Percentiles rank a stretch among this genome's conserved stretches.
These are phyloP conservation scores for Plecotus auritus DNA, from an alignment of 2,113 vertebrate species.

Conservation along the genomic window DNA sequence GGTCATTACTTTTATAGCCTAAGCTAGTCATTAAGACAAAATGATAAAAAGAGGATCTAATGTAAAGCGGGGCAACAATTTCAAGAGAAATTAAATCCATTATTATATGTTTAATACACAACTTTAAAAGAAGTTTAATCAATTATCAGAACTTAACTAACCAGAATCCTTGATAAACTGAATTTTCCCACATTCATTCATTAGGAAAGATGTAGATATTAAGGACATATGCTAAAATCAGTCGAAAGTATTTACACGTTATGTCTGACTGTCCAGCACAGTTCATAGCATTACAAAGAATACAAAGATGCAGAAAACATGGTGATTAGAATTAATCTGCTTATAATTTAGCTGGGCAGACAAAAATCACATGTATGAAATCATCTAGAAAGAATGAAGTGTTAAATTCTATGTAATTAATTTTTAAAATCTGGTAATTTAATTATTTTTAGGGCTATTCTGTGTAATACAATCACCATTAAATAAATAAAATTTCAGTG, in stretches of 20 bases:
- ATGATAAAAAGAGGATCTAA: conserved; percentile 20
- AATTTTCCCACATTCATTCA: background rate
- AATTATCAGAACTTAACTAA: background rate
- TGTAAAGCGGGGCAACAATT: conserved; percentile 27
- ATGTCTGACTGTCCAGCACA: background rate
- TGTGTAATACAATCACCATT: background rate
- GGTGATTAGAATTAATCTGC: background rate
- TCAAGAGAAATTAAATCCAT: conserved; percentile 32
- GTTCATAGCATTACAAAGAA: background rate
- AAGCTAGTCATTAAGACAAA: conserved; percentile 45
- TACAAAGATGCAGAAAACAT: background rate
- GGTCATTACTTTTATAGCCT: conserved; percentile 13
- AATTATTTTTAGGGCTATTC: conserved; percentile 20
- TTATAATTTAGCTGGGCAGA: background rate
- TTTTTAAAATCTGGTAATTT: background rate
- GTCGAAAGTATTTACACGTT: background rate
- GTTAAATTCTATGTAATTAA: background rate
- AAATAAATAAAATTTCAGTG: background rate
- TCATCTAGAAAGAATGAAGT: background rate
- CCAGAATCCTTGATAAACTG: background rate
- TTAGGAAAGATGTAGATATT: background rate
- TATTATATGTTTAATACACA: background rate
- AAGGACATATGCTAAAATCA: conserved; percentile 18
- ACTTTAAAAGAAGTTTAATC: background rate
- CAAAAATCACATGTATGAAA: background rate